Evolutionary conservation across 2,888 invertebrate species (phyloP), one percentile per base, ranked within the genome.

Genomic region (Pterobdella sp.): DNA sequence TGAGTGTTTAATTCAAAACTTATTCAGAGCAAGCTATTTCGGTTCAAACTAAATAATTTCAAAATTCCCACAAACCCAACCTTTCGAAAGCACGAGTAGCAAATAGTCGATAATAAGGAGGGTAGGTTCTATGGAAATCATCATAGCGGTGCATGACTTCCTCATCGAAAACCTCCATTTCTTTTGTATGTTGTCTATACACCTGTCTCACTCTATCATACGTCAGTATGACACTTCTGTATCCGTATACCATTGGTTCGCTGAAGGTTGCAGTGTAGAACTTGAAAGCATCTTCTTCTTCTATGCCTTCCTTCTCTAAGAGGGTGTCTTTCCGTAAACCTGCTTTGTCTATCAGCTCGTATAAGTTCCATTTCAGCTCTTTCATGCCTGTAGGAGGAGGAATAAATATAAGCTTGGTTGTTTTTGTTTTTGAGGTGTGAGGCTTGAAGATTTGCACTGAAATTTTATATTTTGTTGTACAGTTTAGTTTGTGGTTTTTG

Each of bases 291-390:
- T 52, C 66, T n/a, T 73, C 74, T 32, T 73, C 73, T 49, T 68
- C 29, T 1, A 68, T 1, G n/a, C 26, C 68, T 4, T 56, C 70
- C 31, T 56, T 34, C 7, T 74, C 49, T 7, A 75, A 34, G 3
- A 75, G 42, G n/a, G 75, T 36, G 42, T 76, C 76, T 34, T 72
- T 75, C 22, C 77, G 73, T 29, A 77, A 52, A 29, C 75, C 77
- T 14, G 77, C 74, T 66, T 75, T 75, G 68, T 77, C 75, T 42
- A 77, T 73, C 18, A 77, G 36, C 22, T 77, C 77, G 68, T 74
- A 75, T 63, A 77, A 37, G 66, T 77, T 75, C 77, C 77, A 77
- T 49, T 77, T 77, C 42, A 75, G 49, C 72, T 77, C 77, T 49
- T 75, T 75, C 42, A 73, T 63, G 4, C 76, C 77, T 67, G 67